Base-by-base conservation (phyloP, 2,797 vertebrate genomes). In the Aulostomus chinensis region DNA sequence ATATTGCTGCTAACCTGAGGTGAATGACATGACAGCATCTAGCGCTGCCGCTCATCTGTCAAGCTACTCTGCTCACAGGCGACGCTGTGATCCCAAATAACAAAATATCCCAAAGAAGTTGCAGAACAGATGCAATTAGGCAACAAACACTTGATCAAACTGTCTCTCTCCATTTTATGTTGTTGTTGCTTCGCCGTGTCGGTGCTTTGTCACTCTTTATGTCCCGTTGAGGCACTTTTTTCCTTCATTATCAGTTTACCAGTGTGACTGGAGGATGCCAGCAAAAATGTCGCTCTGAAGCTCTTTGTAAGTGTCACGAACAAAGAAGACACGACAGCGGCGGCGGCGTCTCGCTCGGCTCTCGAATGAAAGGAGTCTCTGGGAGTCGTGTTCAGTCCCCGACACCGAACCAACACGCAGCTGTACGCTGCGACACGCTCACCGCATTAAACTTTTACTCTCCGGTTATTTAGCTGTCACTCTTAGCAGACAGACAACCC, bases 1-100 rank as follows among this genome's bases (percentile, higher is more conserved):
- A 71, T 87, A 88, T 90, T 67, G 87, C 88, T 40, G 83, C 90
- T 87, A 90, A 90, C 86, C 79, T 90, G 80, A 91, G 89, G 91
- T 91, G 88, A 91, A 87, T 86, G 77, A 85, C 82, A 77, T 43
- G 77, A 76, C 56, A 67, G 79, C 68, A 45, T 63, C 43, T 45
- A 37, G 41, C 34, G 52, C 75, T 34, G 59, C 68, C 32, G 63
- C 68, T 43, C 69, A 51, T 63, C 53, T 74, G 73, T 62, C 67
- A n/a, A 32, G 42, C 49, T 40, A 5, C 38, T 45, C 33, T 42
- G 24, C 36, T 70, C 46, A 2, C 39, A 15, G 43, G 9, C 58
- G 49, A n/a, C 4, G 15, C 9, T 10, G 5, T 9, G 57, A 46
- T 46, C n/a, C n/a, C n/a, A n/a, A n/a, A n/a, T n/a, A n/a, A 51